Base-by-base conservation (phyloP, 2,113 vertebrate genomes). In the Chaenocephalus aceratus region DNA sequence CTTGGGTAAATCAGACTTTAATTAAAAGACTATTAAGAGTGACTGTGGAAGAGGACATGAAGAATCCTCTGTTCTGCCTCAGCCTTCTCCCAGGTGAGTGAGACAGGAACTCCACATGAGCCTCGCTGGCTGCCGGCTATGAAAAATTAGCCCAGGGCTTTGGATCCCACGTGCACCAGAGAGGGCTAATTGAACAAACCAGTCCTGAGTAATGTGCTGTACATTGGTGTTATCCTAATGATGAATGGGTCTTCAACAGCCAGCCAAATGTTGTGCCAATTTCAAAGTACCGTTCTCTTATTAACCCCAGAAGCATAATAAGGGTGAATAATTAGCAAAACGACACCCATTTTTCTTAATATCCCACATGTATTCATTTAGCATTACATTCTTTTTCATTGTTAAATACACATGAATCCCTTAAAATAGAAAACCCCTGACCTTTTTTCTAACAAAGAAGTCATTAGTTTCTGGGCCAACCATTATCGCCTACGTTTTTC, bases 231-330 rank as follows among this genome's bases (percentile, higher is more conserved):
- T 88, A 93, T 92, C 89, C 89, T 64, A 80, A 87, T 90, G 91
- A 95, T 95, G 83, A 93, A 94, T 92, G 92, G 75, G 89, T 90
- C 80, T 92, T 90, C 84, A 93, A 92, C 93, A 86, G 81, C 61
- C 30, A 89, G 87, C 76, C 85, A 92, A 87, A 92, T 80, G 84
- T 79, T 66, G 67, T 64, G 62, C 76, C 72, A 68, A 68, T 84
- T 88, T 91, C 70, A 85, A 89, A 87, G 81, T 77, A 84, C 80
- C 69, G 30, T 46, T 84, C 69, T 85, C 63, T 85, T 62, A 82
- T 79, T 74, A 89, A 90, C 72, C 77, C 65, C 63, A 78, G 63
- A 77, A 26, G 74, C 30, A 16, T 41, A 81, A 81, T 86, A 70
- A 68, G 71, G 30, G 48, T 30, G 36, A 80, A 84, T 80, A 74